Percentiles rank a stretch among this genome's conserved stretches.
Evolutionary conservation across 2,888 invertebrate species (phyloP).

Genomic region (Mesorhabditis belari): DNA sequence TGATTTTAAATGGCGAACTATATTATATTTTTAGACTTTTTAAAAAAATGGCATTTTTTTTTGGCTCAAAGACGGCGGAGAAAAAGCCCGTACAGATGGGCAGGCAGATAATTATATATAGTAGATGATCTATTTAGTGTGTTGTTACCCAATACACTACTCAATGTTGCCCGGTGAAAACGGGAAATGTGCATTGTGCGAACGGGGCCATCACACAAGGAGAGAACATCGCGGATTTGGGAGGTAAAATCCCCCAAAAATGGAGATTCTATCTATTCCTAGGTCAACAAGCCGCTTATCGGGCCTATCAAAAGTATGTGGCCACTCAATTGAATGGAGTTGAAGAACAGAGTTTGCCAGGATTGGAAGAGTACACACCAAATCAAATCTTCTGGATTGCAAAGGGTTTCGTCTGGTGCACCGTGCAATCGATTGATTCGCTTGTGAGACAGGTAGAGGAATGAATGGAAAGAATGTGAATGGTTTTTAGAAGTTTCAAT

Average conservation of each 20-base stretch:
- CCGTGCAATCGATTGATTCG: conserved; percentile 28
- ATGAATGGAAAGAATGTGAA: conserved; percentile 1
- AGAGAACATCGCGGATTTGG: conserved; percentile 48
- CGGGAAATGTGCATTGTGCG: conserved; percentile 45
- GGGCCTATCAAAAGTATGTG: conserved; percentile 37
- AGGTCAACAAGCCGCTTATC: conserved; percentile 43
- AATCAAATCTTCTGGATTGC: conserved; percentile 51
- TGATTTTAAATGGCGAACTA: no score
- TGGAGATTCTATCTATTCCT: neutral
- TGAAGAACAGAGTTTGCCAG: conserved; percentile 41
- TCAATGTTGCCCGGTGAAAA: conserved; percentile 45
- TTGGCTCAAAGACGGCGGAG: no score
- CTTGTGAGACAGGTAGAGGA: conserved; percentile 27
- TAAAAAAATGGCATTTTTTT: no score
- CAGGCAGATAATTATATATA: no score
- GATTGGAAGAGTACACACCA: conserved; percentile 38
- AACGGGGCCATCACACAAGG: conserved; percentile 46
- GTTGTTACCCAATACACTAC: conserved; percentile 37
- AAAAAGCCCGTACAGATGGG: no score
- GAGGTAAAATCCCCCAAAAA: conserved; percentile 14
- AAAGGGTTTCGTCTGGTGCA: conserved; percentile 45
- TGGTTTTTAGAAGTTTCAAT: neutral
- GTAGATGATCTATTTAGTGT: conserved; percentile 10
- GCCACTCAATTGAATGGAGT: conserved; percentile 17
- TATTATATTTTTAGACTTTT: no score